These are phyloP conservation scores for Pseudachorutes palmiensis DNA, from an alignment of 1,140 invertebrate species.

Conservation along the genomic window DNA sequence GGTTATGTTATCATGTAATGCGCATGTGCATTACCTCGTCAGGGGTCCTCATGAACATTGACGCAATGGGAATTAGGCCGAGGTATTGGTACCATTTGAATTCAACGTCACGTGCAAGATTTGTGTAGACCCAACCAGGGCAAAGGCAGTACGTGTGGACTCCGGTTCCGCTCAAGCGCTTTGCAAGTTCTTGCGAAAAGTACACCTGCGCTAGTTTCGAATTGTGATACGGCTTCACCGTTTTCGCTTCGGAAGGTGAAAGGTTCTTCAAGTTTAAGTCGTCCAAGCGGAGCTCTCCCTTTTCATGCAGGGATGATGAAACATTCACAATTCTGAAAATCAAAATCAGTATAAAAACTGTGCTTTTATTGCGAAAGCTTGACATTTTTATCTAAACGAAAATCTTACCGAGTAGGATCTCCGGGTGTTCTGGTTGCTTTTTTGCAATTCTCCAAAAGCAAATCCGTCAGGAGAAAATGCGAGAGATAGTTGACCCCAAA, in stretches of 20 bases:
- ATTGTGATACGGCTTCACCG: slow-evolving; percentile 43
- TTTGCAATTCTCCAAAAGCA: slow-evolving; percentile 39
- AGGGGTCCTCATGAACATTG: not conserved
- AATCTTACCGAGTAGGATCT: too few relatives aligned
- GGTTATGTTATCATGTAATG: not conserved
- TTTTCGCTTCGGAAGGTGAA: not conserved
- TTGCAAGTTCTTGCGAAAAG: slow-evolving; percentile 40
- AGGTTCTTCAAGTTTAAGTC: slow-evolving; percentile 30
- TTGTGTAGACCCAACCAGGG: slow-evolving; percentile 47
- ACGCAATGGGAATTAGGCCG: not conserved
- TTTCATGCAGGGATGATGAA: slow-evolving; percentile 40
- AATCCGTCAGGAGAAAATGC: slow-evolving; percentile 13
- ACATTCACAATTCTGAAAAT: slow-evolving; percentile 12
- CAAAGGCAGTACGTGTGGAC: slow-evolving; percentile 46
- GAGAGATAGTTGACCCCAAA: slow-evolving; percentile 15
- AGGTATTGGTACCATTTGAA: slow-evolving; percentile 11
- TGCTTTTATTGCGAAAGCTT: not conserved
- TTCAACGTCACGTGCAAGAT: slow-evolving; percentile 17
- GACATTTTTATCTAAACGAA: too few relatives aligned
- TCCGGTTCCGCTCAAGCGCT: slow-evolving; percentile 40
- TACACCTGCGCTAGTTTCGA: slow-evolving; percentile 43
- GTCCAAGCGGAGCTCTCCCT: slow-evolving; percentile 45
- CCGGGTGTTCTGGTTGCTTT: slow-evolving; percentile 36
- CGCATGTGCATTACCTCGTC: not conserved
- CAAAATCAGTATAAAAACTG: not conserved